These are phyloP conservation scores for Zaprionus gabonicus DNA, from an alignment of 1,140 invertebrate species.

Conservation along the genomic window DNA sequence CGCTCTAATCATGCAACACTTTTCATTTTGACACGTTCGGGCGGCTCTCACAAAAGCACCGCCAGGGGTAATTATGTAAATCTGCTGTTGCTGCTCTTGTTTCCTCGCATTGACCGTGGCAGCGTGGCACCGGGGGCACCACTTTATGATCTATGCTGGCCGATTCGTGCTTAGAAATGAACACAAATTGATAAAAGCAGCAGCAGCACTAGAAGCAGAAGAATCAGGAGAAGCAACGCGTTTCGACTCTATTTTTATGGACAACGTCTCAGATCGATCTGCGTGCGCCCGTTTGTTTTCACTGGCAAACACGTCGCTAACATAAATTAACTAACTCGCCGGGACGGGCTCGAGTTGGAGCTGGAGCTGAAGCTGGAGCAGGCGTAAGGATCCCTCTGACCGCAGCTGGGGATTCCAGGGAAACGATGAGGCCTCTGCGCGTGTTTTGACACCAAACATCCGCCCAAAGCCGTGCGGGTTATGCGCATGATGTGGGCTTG, in stretches of 20 bases:
- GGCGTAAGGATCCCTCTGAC: conserved; percentile 49
- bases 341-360: background rate
- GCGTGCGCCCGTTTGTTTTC: conserved; percentile 59
- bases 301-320: conserved; percentile 70
- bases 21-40: conserved; percentile 80
- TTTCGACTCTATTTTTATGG: conserved; percentile 61
- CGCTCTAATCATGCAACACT: conserved; percentile 81
- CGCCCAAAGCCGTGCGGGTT: conserved; percentile 57
- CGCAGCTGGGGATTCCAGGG: conserved; percentile 62
- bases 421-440: conserved; percentile 44
- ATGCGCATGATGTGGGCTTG: conserved; percentile 35
- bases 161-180: conserved; percentile 72
- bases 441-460: conserved; percentile 81
- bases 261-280: conserved; percentile 38
- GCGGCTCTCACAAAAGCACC: conserved; percentile 71
- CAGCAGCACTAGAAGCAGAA: conserved; percentile 31
- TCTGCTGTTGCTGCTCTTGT: conserved; percentile 39
- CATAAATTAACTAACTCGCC: conserved; percentile 64
- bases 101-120: conserved; percentile 45
- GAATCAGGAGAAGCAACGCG: conserved; percentile 15
- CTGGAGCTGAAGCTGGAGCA: background rate
- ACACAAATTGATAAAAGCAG: conserved; percentile 78
- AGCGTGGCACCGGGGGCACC: conserved; percentile 34
- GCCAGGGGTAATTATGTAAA: conserved; percentile 80
- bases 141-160: conserved; percentile 77